Conservation (phyloP, 2,797 vertebrate species). For the Picus viridis region DNA sequence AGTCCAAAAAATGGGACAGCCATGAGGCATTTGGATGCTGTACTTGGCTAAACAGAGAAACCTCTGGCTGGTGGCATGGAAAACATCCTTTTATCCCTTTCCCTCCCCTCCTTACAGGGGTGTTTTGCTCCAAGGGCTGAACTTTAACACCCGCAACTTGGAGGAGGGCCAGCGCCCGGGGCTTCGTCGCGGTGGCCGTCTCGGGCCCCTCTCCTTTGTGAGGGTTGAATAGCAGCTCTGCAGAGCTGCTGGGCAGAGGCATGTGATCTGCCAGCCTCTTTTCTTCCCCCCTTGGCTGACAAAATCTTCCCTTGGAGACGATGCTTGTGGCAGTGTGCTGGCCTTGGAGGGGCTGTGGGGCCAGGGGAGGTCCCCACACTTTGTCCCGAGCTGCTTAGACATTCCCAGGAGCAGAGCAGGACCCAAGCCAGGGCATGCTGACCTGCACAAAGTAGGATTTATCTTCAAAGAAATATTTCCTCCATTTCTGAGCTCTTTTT, state of each 20-base stretch:
- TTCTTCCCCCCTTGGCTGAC: neutral
- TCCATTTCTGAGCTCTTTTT: neutral
- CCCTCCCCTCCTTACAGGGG: neutral
- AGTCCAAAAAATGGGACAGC: neutral
- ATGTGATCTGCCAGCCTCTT: neutral
- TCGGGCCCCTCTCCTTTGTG: conserved; percentile 24
- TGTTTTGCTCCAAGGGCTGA: neutral
- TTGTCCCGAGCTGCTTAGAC: neutral
- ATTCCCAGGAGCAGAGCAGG: conserved; percentile 16
- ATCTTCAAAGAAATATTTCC: conserved; percentile 52
- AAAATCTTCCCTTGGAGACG: neutral
- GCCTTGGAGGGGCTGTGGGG: neutral
- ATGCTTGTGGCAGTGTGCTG: fast-evolving
- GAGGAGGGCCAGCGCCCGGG: neutral
- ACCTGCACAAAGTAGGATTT: conserved; percentile 58
- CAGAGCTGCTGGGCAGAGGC: neutral
- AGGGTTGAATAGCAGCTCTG: neutral
- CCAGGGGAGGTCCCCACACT: fast-evolving
- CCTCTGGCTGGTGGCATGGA: neutral
- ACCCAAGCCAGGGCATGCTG: conserved; percentile 31
- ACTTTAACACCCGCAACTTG: neutral
- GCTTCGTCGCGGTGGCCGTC: neutral
- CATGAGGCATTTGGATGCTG: neutral
- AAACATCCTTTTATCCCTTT: neutral
- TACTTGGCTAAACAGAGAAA: neutral